Conservation (phyloP, 2,797 vertebrate species). For the Jordanella pulchra region DNA sequence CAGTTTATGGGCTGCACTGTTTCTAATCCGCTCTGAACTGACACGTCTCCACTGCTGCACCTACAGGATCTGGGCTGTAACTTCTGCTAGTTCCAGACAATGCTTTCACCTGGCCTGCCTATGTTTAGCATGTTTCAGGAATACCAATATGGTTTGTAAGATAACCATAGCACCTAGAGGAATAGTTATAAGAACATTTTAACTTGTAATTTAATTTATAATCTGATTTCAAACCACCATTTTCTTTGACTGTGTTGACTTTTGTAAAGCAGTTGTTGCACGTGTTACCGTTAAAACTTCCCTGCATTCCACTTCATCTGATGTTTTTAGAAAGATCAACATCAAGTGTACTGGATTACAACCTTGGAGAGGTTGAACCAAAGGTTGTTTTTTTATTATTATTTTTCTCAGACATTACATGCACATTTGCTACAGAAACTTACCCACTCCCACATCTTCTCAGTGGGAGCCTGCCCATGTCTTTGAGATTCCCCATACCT, state of each 20-base stretch:
- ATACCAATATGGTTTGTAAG: not conserved
- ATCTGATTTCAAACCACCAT: not conserved
- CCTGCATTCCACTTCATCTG: not conserved
- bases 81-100: no score
- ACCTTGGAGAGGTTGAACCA: slow-evolving; percentile 66
- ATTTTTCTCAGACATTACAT: slow-evolving; percentile 19
- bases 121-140: not conserved
- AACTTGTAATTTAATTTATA: not conserved
- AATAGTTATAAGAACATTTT: not conserved
- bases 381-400: slow-evolving; percentile 31
- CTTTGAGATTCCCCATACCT: slow-evolving; percentile 61
- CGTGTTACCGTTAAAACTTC: not conserved
- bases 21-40: no score
- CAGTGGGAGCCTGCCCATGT: slow-evolving; percentile 48
- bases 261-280: not conserved
- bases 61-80: no score
- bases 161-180: not conserved
- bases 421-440: slow-evolving; percentile 10
- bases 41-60: no score
- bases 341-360: slow-evolving; percentile 49
- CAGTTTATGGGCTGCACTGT: no score
- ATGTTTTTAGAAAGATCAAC: slow-evolving; percentile 39
- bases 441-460: slow-evolving; percentile 47
- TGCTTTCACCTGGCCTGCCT: no score
- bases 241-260: not conserved